A percentile compares a stretch with the other conserved stretches of the same genome.
Evolutionary conservation across 1,140 invertebrate genomes (phyloP).

Genomic region (Tyrophagus putrescentiae): DNA sequence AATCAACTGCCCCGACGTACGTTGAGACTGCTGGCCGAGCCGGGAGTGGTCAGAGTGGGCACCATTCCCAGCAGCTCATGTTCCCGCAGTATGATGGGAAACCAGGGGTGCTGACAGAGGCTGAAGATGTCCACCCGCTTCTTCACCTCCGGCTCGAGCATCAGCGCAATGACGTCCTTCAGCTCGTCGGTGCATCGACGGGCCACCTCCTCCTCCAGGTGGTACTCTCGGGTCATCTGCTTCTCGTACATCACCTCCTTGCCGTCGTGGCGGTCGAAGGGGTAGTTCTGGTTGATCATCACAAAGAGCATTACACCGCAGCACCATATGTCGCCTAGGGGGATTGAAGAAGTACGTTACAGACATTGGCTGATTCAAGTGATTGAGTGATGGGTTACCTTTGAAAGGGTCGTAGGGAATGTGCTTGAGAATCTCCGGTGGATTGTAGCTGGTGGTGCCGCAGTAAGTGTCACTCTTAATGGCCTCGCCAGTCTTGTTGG

Average conservation of each 20-base stretch:
- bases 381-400: background rate
- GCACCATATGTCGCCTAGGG: constrained; percentile 92
- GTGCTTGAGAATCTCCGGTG: constrained; percentile 18
- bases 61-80: too few relatives aligned
- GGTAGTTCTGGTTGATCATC: constrained; percentile 17
- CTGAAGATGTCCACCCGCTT: constrained; percentile 49
- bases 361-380: too few relatives aligned
- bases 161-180: constrained; percentile 50
- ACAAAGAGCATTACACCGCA: constrained; percentile 78
- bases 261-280: background rate
- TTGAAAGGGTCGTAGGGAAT: constrained; percentile 17
- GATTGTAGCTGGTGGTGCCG: constrained; percentile 20
- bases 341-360: constrained; percentile 39
- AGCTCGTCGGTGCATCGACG: constrained; percentile 49
- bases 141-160: constrained; percentile 61
- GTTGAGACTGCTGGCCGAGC: too few relatives aligned
- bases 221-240: background rate
- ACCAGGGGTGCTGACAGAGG: constrained; percentile 24
- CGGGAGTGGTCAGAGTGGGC: too few relatives aligned
- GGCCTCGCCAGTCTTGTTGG: constrained; percentile 18
- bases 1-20: too few relatives aligned
- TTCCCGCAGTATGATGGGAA: constrained; percentile 6
- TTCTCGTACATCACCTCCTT: background rate
- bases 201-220: background rate
- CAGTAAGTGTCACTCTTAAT: constrained; percentile 23